A percentile compares a stretch with the other conserved stretches of the same genome.
Conservation (phyloP, 2,113 vertebrate species). For the Eubucco bourcierii region DNA sequence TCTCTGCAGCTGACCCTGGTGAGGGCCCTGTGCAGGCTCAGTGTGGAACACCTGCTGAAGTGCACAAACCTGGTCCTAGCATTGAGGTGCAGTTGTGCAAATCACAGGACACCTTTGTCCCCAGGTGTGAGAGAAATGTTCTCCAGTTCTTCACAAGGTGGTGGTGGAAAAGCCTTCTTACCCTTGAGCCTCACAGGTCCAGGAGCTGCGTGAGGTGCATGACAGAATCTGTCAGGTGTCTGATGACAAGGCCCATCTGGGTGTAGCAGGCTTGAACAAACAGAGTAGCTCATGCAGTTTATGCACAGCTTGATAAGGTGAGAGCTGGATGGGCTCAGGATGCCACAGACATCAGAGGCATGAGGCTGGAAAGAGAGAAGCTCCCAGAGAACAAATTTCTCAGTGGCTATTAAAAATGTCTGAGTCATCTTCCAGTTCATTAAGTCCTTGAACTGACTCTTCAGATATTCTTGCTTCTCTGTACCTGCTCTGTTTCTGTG, state of each 20-base stretch:
- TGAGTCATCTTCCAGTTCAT: background rate
- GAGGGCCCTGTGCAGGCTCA: background rate
- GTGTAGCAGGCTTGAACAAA: background rate
- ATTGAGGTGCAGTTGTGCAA: background rate
- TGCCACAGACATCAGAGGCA: background rate
- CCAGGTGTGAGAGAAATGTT: background rate
- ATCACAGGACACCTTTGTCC: background rate
- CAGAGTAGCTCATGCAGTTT: background rate
- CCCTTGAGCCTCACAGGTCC: background rate
- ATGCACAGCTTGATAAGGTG: background rate
- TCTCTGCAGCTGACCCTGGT: background rate
- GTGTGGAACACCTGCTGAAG: background rate
- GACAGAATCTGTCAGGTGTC: background rate
- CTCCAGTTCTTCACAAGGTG: background rate
- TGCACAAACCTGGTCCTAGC: background rate
- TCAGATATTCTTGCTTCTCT: background rate
- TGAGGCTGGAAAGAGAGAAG: background rate
- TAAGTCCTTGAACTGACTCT: background rate
- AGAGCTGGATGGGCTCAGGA: background rate
- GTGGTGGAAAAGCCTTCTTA: background rate
- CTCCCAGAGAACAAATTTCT: background rate
- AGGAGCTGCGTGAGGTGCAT: background rate
- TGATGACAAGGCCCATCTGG: background rate
- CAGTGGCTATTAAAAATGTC: background rate
- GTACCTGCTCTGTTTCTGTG: background rate